Percentiles rank a stretch among this genome's conserved stretches.
These are phyloP conservation scores for Camponotus floridanus DNA, from an alignment of 1,140 invertebrate species.

Conservation along the genomic window DNA sequence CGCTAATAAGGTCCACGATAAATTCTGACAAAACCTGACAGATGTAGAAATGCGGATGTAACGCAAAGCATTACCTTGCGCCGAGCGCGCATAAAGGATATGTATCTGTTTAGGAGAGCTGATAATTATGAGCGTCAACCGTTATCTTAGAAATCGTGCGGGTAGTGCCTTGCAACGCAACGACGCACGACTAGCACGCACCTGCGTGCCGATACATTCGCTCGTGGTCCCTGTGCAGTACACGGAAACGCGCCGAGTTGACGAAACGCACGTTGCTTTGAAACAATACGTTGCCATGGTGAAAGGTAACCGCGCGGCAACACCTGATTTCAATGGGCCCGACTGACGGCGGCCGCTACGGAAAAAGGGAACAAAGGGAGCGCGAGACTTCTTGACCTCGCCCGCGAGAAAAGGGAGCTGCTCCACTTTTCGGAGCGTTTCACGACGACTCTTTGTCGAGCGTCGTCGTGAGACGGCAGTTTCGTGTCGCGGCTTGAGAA, in stretches of 20 bases:
- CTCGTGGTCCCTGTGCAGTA: neutral
- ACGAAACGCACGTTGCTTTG: conserved; percentile 63
- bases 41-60: conserved; percentile 47
- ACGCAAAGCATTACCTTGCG: conserved; percentile 42
- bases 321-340: conserved; percentile 65
- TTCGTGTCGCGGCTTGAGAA: conserved; percentile 30
- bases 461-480: conserved; percentile 33
- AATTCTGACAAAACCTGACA: conserved; percentile 54
- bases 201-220: conserved; percentile 81
- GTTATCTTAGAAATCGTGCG: conserved; percentile 86
- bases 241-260: conserved; percentile 30
- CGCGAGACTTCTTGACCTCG: conserved; percentile 57
- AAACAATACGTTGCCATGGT: conserved; percentile 76
- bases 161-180: conserved; percentile 77
- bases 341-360: neutral
- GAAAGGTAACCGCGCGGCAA: conserved; percentile 44
- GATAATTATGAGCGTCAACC: conserved; percentile 82
- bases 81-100: conserved; percentile 72
- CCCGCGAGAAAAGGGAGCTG: conserved; percentile 48
- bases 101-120: conserved; percentile 71
- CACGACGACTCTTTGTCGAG: conserved; percentile 42
- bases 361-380: conserved; percentile 40
- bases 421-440: conserved; percentile 52
- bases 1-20: conserved; percentile 17
- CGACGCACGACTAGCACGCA: conserved; percentile 72